These are phyloP conservation scores for Diloba caeruleocephala DNA, from an alignment of 2,888 invertebrate genomes.

Conservation along the genomic window DNA sequence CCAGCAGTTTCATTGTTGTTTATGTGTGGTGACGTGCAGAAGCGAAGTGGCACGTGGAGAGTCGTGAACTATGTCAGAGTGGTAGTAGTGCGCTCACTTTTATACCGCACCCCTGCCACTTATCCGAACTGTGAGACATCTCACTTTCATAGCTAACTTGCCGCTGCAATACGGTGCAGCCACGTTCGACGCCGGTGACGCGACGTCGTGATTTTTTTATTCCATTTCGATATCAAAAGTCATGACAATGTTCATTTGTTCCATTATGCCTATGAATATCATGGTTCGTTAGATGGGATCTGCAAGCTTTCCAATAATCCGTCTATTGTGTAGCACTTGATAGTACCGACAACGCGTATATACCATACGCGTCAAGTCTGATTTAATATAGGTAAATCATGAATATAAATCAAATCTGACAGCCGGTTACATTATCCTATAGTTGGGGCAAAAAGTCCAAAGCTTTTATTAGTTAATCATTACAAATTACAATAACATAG, in stretches of 20 bases:
- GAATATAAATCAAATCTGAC: slow-evolving; percentile 6
- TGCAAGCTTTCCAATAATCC: slow-evolving; percentile 39
- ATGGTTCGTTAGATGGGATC: slow-evolving; percentile 48
- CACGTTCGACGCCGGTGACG: slow-evolving; percentile 53
- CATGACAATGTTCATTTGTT: slow-evolving; percentile 58
- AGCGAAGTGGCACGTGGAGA: slow-evolving; percentile 77
- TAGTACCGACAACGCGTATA: slow-evolving; percentile 19
- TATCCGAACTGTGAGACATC: slow-evolving; percentile 76
- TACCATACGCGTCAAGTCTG: not conserved
- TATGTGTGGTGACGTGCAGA: slow-evolving; percentile 71
- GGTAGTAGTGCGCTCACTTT: slow-evolving; percentile 84
- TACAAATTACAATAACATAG: not conserved
- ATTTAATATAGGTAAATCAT: slow-evolving; percentile 12
- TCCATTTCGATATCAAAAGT: slow-evolving; percentile 68
- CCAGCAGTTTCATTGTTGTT: slow-evolving; percentile 85
- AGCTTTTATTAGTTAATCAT: not conserved
- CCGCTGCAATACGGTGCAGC: slow-evolving; percentile 74
- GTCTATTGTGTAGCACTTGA: slow-evolving; percentile 36
- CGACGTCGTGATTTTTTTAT: slow-evolving; percentile 63
- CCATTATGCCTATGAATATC: slow-evolving; percentile 39
- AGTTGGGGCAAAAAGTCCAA: not conserved
- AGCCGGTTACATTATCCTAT: not conserved
- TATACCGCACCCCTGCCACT: slow-evolving; percentile 89
- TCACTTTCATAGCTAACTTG: slow-evolving; percentile 83
- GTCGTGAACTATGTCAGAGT: slow-evolving; percentile 86